A percentile compares a stretch with the other conserved stretches of the same genome.
Conservation (phyloP, 53 echinoderm and acorn worm species). For the Temnopleurus reevesii region DNA sequence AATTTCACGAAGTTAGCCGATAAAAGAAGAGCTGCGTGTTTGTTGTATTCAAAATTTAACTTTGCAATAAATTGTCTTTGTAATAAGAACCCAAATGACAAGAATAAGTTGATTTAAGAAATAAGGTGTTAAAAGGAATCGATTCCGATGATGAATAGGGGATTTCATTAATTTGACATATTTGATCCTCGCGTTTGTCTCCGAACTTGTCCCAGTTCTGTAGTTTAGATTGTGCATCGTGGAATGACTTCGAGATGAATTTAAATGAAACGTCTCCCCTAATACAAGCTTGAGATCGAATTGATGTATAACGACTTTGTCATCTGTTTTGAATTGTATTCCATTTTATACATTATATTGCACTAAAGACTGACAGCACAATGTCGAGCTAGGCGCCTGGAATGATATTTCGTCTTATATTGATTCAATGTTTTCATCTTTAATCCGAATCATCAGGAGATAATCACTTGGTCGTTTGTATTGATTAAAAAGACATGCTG, state of each 20-base stretch:
- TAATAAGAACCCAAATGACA: no score
- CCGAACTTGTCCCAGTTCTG: neutral
- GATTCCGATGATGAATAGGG: neutral
- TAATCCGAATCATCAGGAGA: no score
- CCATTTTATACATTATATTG: neutral
- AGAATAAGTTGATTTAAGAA: no score
- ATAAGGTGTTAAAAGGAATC: no score
- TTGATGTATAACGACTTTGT: neutral
- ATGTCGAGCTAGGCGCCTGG: neutral
- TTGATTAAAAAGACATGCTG: no score
- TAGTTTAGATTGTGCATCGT: neutral
- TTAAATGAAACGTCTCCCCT: neutral
- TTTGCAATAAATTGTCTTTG: no score
- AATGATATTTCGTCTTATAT: neutral
- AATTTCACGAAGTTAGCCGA: no score
- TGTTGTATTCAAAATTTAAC: no score
- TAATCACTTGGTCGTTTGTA: no score
- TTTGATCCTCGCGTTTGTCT: neutral
- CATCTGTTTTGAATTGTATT: constrained; percentile 35
- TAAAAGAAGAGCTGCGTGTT: no score
- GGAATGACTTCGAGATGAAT: neutral
- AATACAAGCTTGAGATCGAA: neutral
- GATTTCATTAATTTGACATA: neutral
- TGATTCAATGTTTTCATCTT: neutral
- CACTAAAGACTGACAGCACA: neutral